phyloP scores from a whole-genome alignment of 2,113 vertebrate genomes.

The Reinhardtius hippoglossoides region DNA sequence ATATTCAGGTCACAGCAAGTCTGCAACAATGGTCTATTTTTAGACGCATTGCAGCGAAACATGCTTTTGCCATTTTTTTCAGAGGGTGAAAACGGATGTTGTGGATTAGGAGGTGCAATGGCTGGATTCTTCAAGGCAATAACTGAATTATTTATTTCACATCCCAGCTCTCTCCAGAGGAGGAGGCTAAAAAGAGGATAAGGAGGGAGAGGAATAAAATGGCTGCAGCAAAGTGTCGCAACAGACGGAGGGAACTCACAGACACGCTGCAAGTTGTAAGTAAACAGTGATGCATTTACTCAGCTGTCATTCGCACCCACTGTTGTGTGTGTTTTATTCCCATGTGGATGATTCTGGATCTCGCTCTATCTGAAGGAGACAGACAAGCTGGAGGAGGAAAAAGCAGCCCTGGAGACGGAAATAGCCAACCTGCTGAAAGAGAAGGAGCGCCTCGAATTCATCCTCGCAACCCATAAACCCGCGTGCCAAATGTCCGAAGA shows the following conservation, averaged over 20 bases:
- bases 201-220: constrained; percentile 98
- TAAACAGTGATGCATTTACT: constrained; percentile 71
- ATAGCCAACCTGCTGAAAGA: constrained; percentile 95
- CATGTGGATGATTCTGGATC: constrained; percentile 57
- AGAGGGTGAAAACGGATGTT: constrained; percentile 52
- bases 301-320: constrained; percentile 55
- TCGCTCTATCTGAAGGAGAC: constrained; percentile 88
- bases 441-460: constrained; percentile 94
- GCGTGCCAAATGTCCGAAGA: constrained; percentile 93
- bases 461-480: constrained; percentile 91
- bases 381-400: constrained; percentile 94
- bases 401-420: constrained; percentile 90
- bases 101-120: constrained; percentile 56
- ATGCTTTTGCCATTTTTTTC: constrained; percentile 70
- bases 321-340: constrained; percentile 30
- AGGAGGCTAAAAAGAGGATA: constrained; percentile 95
- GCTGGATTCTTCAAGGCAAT: constrained; percentile 56
- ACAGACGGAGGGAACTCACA: constrained; percentile 94
- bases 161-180: constrained; percentile 92
- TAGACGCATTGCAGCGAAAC: constrained; percentile 82
- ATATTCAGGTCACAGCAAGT: constrained; percentile 85
- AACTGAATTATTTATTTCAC: constrained; percentile 57
- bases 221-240: constrained; percentile 98
- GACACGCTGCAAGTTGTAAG: constrained; percentile 96
- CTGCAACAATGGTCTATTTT: constrained; percentile 87